These are phyloP conservation scores for Brachycybe producta DNA, from an alignment of 2,888 invertebrate species.

Conservation along the genomic window DNA sequence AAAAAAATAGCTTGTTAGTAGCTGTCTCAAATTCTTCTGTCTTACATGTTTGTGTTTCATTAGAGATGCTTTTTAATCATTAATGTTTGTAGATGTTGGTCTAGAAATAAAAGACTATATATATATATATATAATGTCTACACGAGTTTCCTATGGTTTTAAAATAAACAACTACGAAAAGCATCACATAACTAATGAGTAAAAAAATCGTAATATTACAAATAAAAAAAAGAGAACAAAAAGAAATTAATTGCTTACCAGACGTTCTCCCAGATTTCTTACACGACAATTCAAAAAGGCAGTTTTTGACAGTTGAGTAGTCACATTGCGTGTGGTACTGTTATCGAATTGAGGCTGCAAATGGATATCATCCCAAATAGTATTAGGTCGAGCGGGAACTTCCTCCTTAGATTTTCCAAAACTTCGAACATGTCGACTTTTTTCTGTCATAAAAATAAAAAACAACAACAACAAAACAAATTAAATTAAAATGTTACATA, in stretches of 20 bases:
- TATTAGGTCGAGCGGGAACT: slow-evolving; percentile 18
- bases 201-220: too few species aligned
- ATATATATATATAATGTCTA: too few species aligned
- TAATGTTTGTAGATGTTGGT: too few species aligned
- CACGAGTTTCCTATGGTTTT: too few species aligned
- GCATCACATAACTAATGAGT: too few species aligned
- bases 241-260: slow-evolving; percentile 43
- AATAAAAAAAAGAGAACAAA: background rate
- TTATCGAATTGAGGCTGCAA: slow-evolving; percentile 59
- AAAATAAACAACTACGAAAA: too few species aligned
- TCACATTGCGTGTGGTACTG: slow-evolving; percentile 55
- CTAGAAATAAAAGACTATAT: too few species aligned
- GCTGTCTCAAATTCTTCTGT: too few species aligned
- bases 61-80: too few species aligned
- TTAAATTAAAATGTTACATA: background rate
- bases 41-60: too few species aligned
- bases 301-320: slow-evolving; percentile 74
- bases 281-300: slow-evolving; percentile 80
- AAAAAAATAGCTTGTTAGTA: too few species aligned
- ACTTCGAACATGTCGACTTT: slow-evolving; percentile 6
- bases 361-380: slow-evolving; percentile 13
- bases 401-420: slow-evolving; percentile 12
- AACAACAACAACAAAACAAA: too few species aligned
- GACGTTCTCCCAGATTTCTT: slow-evolving; percentile 79
- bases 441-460: background rate